phyloP scores from a whole-genome alignment of 2,888 invertebrate genomes.

The Malthinus seriepunctatus region DNA sequence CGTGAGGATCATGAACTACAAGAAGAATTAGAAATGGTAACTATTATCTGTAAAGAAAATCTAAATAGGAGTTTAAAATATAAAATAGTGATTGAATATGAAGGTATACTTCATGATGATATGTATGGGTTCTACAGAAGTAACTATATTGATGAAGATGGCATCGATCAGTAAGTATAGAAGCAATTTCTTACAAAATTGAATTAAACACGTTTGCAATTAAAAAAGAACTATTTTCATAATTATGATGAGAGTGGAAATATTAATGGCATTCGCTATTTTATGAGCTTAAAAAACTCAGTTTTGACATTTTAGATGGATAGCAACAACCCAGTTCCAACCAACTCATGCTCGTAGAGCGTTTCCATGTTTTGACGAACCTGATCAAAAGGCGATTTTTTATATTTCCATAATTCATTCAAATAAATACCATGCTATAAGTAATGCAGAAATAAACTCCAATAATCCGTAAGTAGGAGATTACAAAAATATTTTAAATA shows the following conservation, averaged over 20 bases:
- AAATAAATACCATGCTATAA: constrained; percentile 33
- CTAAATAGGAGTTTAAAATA: not conserved
- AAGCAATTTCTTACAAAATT: not conserved
- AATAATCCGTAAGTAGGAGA: not conserved
- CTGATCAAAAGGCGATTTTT: constrained; percentile 52
- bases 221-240: too few species aligned
- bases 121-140: constrained; percentile 56
- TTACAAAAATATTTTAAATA: not conserved
- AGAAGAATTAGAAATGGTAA: not conserved
- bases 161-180: not conserved
- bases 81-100: constrained; percentile 31
- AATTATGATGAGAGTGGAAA: too few species aligned
- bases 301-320: constrained; percentile 34
- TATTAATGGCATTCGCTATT: too few species aligned
- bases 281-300: not conserved
- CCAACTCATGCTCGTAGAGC: constrained; percentile 69
- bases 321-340: constrained; percentile 72
- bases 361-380: constrained; percentile 81
- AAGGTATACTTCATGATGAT: constrained; percentile 43
- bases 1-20: fast-evolving
- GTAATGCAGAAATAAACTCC: constrained; percentile 28
- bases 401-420: constrained; percentile 52
- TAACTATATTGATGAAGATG: constrained; percentile 46
- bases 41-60: not conserved
- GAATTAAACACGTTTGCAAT: too few species aligned